These are phyloP conservation scores for Zelostemma sp. DNA, from an alignment of 1,140 invertebrate genomes.

Conservation along the genomic window DNA sequence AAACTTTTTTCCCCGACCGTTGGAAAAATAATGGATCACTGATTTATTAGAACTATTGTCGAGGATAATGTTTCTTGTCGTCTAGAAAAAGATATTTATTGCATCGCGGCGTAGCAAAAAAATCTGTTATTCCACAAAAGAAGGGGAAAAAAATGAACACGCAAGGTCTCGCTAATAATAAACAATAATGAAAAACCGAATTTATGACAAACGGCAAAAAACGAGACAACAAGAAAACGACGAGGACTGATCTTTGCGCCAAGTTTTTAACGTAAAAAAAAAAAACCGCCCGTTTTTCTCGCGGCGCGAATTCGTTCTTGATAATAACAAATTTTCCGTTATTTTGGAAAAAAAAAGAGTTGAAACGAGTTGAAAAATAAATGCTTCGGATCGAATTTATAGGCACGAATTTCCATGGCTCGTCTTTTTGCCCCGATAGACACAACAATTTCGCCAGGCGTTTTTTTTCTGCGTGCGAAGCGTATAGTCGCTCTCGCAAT, in stretches of 20 bases:
- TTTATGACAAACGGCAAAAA: background rate
- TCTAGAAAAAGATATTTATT: background rate
- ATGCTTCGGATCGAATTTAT: too few relatives aligned
- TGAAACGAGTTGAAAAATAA: too few relatives aligned
- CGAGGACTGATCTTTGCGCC: background rate
- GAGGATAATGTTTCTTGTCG: background rate
- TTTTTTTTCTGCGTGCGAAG: slow-evolving; percentile 29
- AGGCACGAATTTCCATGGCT: too few relatives aligned
- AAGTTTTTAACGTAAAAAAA: background rate
- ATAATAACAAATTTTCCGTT: too few relatives aligned
- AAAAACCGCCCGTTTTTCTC: background rate
- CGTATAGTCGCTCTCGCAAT: slow-evolving; percentile 44
- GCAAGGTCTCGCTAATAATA: slow-evolving; percentile 3
- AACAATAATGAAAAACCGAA: slow-evolving; percentile 2
- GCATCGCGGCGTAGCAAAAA: background rate
- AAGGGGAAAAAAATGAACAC: background rate
- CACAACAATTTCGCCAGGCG: slow-evolving; percentile 32
- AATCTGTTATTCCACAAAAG: background rate
- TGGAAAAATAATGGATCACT: background rate
- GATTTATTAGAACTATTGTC: slow-evolving; percentile 1
- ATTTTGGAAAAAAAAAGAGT: too few relatives aligned
- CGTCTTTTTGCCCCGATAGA: slow-evolving; percentile 23
- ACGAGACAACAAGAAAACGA: background rate
- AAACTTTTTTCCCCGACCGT: background rate
- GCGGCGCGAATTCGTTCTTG: background rate